Percentiles rank a stretch among this genome's conserved stretches.
Conservation (phyloP, 1,140 invertebrate genomes). For the Bilobella aurantiaca region DNA sequence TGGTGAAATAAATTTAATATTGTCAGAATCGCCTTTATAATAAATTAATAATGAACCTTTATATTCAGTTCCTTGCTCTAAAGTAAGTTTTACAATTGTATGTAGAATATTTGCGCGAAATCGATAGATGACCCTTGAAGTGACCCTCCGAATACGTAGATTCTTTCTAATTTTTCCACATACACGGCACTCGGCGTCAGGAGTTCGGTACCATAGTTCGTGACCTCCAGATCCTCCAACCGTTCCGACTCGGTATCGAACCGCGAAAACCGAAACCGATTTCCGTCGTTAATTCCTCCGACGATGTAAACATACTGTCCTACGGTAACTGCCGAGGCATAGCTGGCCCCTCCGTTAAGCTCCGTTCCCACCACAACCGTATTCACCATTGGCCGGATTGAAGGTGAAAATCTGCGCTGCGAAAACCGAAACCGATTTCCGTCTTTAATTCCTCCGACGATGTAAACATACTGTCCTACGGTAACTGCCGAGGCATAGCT, state of each 20-base stretch:
- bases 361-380: not conserved
- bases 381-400: too few species aligned
- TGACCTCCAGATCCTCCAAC: not conserved
- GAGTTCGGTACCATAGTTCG: not conserved
- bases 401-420: not conserved
- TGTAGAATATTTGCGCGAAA: not conserved
- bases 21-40: too few species aligned
- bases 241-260: not conserved
- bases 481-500: not conserved
- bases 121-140: not conserved
- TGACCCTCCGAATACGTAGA: not conserved
- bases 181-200: not conserved
- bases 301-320: not conserved
- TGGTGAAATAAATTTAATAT: too few species aligned
- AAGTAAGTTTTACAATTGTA: too few species aligned
- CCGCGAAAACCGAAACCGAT: not conserved
- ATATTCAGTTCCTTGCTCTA: too few species aligned
- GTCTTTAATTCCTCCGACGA: not conserved
- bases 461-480: not conserved
- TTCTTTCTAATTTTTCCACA: not conserved
- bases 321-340: not conserved
- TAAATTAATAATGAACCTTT: too few species aligned
- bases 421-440: not conserved
- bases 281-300: not conserved
- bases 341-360: not conserved